Conservation (phyloP, 2,797 vertebrate genomes). For the Sebastes dallii region DNA sequence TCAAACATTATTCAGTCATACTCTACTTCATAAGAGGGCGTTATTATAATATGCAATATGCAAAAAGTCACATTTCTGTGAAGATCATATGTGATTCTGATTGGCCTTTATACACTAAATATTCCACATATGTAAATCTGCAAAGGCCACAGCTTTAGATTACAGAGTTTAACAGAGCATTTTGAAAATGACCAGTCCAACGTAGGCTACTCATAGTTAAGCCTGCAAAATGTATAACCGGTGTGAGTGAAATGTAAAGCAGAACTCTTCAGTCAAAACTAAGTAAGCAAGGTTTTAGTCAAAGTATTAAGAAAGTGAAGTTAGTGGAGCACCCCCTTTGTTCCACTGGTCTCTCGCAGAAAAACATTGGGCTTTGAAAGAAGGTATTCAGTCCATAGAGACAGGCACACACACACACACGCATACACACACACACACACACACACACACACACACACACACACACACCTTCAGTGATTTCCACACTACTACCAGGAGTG, state of each 20-base stretch:
- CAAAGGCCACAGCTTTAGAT: background rate
- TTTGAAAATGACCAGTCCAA: background rate
- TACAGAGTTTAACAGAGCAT: background rate
- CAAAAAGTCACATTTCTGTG: no score
- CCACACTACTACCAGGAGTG: constrained; percentile 52
- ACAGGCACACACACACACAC: constrained; percentile 38
- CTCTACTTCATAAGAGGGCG: background rate
- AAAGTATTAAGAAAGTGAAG: background rate
- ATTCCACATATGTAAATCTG: background rate
- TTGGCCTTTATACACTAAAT: background rate
- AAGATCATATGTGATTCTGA: background rate
- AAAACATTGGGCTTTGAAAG: constrained; percentile 17
- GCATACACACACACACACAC: background rate
- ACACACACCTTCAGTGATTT: constrained; percentile 53
- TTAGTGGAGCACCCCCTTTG: background rate
- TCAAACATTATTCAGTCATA: background rate
- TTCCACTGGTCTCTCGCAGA: constrained; percentile 5
- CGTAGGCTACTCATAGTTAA: background rate
- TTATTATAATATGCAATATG: background rate
- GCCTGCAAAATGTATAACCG: background rate
- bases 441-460: background rate
- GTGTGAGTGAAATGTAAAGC: background rate
- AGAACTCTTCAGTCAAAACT: background rate
- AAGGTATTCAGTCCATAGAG: constrained; percentile 28
- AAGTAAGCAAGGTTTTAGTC: background rate